A percentile compares a stretch with the other conserved stretches of the same genome.
Conservation (phyloP, 1,140 invertebrate genomes). For the Pissodes strobi region DNA sequence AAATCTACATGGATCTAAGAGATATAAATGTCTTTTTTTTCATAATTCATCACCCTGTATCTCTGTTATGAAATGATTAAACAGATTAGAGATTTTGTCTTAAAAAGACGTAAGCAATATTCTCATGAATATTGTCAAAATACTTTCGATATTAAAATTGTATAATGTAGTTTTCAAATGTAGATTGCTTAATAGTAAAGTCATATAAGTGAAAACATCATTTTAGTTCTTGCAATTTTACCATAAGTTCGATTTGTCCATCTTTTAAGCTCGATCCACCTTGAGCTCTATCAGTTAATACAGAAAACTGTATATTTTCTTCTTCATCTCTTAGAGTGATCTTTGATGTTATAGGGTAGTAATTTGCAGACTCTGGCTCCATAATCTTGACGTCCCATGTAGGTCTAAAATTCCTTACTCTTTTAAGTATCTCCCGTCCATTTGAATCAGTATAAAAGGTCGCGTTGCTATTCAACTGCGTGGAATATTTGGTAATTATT, state of each 20-base stretch:
- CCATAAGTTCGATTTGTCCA: constrained; percentile 77
- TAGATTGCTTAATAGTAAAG: background rate
- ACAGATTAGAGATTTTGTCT: too few species aligned
- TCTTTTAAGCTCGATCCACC: constrained; percentile 78
- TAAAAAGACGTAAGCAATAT: too few species aligned
- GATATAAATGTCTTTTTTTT: too few species aligned
- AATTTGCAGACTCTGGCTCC: constrained; percentile 82
- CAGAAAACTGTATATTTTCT: constrained; percentile 59
- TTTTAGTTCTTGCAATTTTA: constrained; percentile 53
- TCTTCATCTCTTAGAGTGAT: constrained; percentile 70
- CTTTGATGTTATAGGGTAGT: constrained; percentile 88
- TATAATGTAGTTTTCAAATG: too few species aligned
- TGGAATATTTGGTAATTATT: constrained; percentile 74
- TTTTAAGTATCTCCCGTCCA: constrained; percentile 82
- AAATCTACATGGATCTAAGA: too few species aligned
- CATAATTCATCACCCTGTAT: too few species aligned
- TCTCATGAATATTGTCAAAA: too few species aligned
- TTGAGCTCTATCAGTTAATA: constrained; percentile 84
- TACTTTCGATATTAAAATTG: too few species aligned
- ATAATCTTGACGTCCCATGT: constrained; percentile 67
- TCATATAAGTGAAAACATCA: background rate
- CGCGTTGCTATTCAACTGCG: constrained; percentile 64
- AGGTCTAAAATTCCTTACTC: constrained; percentile 72
- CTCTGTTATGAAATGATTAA: too few species aligned
- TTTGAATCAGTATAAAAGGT: constrained; percentile 94